Base-by-base conservation (phyloP, 1,140 invertebrate species). In the Agrilus planipennis region DNA sequence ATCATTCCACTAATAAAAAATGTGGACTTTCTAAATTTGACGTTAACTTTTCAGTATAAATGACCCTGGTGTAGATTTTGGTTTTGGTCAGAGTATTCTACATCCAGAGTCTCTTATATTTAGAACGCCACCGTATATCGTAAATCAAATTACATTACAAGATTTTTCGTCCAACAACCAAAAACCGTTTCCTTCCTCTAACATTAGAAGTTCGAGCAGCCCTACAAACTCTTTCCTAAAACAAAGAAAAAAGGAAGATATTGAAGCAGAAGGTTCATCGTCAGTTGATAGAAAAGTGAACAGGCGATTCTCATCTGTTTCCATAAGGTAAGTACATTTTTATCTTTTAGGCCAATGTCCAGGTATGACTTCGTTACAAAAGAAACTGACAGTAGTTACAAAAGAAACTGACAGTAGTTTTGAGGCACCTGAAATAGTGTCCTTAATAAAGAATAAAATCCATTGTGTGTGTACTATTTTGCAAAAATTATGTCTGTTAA, bases 41-140 rank as follows among this genome's bases (percentile, higher is more conserved):
- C n/a, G n/a, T n/a, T n/a, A n/a, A n/a, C n/a, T n/a, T 59, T 62
- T 30, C 18, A 73, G 74, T 49, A 70, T 80, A n/a, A 70, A 76
- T 46, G 71, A 76, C 30, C 56, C 68, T 12, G 76, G 73, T 16
- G 71, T 72, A 53, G 79, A 83, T 61, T 76, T 75, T 49, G 89
- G 89, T 0, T 96, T 89, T 61, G 92, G 90, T 2, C 90, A 96
- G 58, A 95, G 91, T 58, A 80, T 96, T 49, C 67, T 97, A 7
- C 84, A 92, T 55, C 77, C 82, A 34, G 78, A 79, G 25, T 81
- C 88, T 56, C 65, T 93, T n/a, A 80, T 96, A 18, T 92, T 93
- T 60, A 83, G 91, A 45, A 88, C 87, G 1, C 83, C 85, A 0
- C 86, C 86, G 0, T 89, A 89, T 50, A 84, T 81, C 48, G 71